Base-by-base conservation (phyloP, 2,888 invertebrate genomes). In the Stramonita haemastoma region DNA sequence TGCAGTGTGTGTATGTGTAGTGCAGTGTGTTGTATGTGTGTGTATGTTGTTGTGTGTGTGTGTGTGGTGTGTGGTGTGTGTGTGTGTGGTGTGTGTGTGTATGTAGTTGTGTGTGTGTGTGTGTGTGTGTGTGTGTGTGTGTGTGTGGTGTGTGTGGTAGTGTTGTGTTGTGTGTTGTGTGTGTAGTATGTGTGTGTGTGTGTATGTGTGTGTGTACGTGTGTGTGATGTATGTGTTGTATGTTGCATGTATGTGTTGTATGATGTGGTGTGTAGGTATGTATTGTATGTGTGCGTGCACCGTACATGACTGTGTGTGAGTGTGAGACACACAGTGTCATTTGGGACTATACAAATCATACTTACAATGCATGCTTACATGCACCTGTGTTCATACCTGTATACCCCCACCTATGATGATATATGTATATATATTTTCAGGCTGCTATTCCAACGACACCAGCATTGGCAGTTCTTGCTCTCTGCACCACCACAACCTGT, bases 381-480 rank as follows among this genome's bases (percentile, higher is more conserved):
- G 32, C 6, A 13, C 5, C 8, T 15, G 13, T 79, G 79, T 79
- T 4, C 32, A 0, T 79, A 29, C 36, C 36, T 46, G 81, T 83
- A 22, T 83, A 8, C 29, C 36, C 60, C 13, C 22, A 19, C 19
- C 13, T 79, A 34, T 34, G n/a, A 1, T 22, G 2, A 0, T 85
- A 1, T 57, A 5, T 85, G 11, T 85, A 22, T 1, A 15, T 57
- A 1, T 73, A 6, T 36, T 70, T 34, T 26, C 86, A 87, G 87
- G 87, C 19, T 87, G 87, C 66, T 87, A 77, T 32, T 46, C 73
- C 17, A 87, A 87, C n/a, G 32, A 77, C 36, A 87, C 87, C 60
- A 87, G 87, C 87, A 87, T 87, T 8, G 77, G 87, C n/a, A 77
- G 22, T 13, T 77, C 77, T 1, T 87, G 87, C 29, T 87, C 87